phyloP scores from a whole-genome alignment of 2,113 vertebrate genomes.

The Pelecanoides urinatrix region DNA sequence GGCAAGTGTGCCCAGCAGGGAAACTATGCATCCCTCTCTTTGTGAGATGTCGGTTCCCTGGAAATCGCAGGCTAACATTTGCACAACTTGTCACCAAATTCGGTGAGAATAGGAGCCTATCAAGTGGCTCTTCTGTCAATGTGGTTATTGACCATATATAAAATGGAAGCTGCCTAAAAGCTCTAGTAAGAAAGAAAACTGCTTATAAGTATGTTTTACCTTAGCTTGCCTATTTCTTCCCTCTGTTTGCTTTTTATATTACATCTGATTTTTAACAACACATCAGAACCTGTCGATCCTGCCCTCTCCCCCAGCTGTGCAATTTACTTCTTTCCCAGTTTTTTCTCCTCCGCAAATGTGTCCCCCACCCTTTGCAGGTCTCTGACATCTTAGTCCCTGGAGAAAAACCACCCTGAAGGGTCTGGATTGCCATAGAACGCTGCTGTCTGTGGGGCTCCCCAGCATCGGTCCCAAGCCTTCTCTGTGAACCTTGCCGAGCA shows the following conservation, averaged over 20 bases:
- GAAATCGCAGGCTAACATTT: background rate
- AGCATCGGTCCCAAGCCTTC: background rate
- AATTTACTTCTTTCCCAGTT: background rate
- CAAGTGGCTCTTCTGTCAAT: background rate
- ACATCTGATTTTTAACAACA: background rate
- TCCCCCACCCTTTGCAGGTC: background rate
- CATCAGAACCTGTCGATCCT: background rate
- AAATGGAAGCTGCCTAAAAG: background rate
- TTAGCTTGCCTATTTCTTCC: background rate
- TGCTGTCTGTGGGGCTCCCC: background rate
- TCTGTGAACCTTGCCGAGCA: fast-evolving
- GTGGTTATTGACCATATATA: background rate
- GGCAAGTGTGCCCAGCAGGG: background rate
- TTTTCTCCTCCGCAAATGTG: background rate
- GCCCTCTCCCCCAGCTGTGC: background rate
- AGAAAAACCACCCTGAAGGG: too few relatives aligned
- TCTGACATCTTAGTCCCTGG: background rate
- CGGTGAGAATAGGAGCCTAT: background rate
- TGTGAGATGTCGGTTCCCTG: background rate
- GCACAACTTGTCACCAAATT: background rate
- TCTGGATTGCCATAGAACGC: background rate
- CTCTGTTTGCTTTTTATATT: background rate
- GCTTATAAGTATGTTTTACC: background rate
- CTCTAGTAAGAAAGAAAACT: background rate
- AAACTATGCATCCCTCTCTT: background rate